These are phyloP conservation scores for Ptychochromis oligacanthus DNA, from an alignment of 2,113 vertebrate genomes.

Conservation along the genomic window DNA sequence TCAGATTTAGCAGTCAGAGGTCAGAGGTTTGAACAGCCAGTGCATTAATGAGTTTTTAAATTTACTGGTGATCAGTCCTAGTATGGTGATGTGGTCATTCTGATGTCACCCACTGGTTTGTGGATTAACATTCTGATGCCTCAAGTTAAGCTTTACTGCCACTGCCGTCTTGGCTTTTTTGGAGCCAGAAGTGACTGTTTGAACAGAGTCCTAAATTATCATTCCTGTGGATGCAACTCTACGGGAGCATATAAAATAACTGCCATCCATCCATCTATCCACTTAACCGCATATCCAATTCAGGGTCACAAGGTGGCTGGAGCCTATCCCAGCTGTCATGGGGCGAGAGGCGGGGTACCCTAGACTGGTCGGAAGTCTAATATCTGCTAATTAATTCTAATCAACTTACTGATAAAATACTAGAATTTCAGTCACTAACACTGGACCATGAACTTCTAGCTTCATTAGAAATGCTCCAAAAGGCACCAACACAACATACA, in stretches of 20 bases:
- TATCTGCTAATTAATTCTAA: neutral
- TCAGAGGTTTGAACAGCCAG: neutral
- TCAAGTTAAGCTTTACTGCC: neutral
- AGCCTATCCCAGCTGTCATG: neutral
- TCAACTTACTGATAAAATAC: no score
- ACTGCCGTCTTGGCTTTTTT: neutral
- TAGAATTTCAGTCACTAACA: neutral
- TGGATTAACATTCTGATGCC: neutral
- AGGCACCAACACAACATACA: neutral
- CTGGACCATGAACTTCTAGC: neutral
- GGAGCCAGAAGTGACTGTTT: neutral
- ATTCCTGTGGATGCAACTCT: neutral
- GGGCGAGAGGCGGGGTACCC: neutral
- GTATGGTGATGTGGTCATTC: neutral
- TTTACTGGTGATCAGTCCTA: neutral
- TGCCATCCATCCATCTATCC: neutral
- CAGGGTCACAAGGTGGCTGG: neutral
- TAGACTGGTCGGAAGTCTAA: neutral
- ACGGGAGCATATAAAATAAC: neutral
- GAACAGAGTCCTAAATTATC: neutral
- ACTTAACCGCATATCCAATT: no score
- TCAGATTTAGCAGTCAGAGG: neutral
- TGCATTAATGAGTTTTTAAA: neutral
- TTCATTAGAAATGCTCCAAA: neutral
- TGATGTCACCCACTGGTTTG: neutral